Evolutionary conservation across 2,797 vertebrate species (phyloP), one percentile per base, ranked within the genome.

Genomic region (Sebastolobus altivelis): DNA sequence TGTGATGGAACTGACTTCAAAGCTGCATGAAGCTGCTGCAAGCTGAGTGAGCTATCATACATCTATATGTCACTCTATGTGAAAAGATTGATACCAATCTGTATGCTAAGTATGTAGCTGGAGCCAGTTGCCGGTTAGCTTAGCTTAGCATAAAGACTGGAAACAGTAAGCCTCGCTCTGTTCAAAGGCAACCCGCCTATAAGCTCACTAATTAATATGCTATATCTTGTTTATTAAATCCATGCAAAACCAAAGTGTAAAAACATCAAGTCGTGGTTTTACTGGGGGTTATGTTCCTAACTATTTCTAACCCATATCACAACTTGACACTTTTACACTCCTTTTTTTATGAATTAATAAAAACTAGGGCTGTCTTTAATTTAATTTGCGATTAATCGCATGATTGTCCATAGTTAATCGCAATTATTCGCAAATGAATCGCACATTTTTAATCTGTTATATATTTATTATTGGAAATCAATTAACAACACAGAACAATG

Each of bases 1-100:
- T 33, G 29, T 8, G 52, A 58, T 80, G 80, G 69, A 71, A 8
- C 25, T 2, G 60, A 80, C 73, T 80, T 85, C 73, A 85, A 75
- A 80, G 79, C 52, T 40, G 58, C 77, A 77, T 75, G 65, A 77
- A 74, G 73, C 71, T n/a, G 72, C 68, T 29, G 43, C 1, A 10
- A 70, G 67, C 29, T 40, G 37, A 65, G 33, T 27, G 61, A 77
- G 46, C 49, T 0, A 27, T 75, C 81, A 33, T 31, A 59, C 69
- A 27, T 27, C 22, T 7, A 10, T 5, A 63, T 31, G 62, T 75
- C 75, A 63, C 52, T 16, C 1, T 1, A 40, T 55, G 66, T 43
- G 31, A 61, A 33, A 61, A 61, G 59, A 40, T 65, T 18, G 65
- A 67, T 46, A 20, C 5, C 18, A 29, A 67, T 22, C 20, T 67